Conservation (phyloP, 2,888 invertebrate genomes). For the Drosophila percnosoma region DNA sequence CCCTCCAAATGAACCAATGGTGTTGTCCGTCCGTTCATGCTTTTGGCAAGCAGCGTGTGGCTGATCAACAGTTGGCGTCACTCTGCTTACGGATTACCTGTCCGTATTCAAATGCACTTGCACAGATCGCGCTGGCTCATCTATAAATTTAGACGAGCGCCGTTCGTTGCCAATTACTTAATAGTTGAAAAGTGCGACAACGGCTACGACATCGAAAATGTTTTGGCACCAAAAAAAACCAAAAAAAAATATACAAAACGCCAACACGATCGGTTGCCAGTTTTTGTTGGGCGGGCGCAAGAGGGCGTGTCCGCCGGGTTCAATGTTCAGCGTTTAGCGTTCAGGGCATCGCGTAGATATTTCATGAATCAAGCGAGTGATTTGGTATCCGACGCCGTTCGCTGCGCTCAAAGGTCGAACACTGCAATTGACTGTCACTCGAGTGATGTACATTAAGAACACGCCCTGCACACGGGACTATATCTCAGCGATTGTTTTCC, state of each 20-base stretch:
- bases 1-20: constrained; percentile 1
- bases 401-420: constrained; percentile 38
- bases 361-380: constrained; percentile 83
- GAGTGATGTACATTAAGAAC: constrained; percentile 51
- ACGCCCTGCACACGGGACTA: constrained; percentile 69
- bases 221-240: constrained; percentile 19
- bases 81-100: constrained; percentile 47
- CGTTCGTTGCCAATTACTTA: constrained; percentile 70
- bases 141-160: constrained; percentile 56
- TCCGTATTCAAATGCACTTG: constrained; percentile 9
- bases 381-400: constrained; percentile 54
- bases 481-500: background rate
- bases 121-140: constrained; percentile 46
- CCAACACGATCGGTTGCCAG: constrained; percentile 49
- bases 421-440: constrained; percentile 21
- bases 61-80: constrained; percentile 73
- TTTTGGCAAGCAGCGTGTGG: constrained; percentile 57
- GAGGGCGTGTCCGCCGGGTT: constrained; percentile 41
- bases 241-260: constrained; percentile 15
- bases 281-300: constrained; percentile 22
- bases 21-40: constrained; percentile 54
- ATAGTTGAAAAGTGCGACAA: constrained; percentile 69
- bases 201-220: constrained; percentile 24
- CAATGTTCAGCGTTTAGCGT: constrained; percentile 38
- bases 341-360: constrained; percentile 60